Evolutionary conservation across 2,888 invertebrate species (phyloP), one percentile per base, ranked within the genome.

Genomic region (Netelia melanura): DNA sequence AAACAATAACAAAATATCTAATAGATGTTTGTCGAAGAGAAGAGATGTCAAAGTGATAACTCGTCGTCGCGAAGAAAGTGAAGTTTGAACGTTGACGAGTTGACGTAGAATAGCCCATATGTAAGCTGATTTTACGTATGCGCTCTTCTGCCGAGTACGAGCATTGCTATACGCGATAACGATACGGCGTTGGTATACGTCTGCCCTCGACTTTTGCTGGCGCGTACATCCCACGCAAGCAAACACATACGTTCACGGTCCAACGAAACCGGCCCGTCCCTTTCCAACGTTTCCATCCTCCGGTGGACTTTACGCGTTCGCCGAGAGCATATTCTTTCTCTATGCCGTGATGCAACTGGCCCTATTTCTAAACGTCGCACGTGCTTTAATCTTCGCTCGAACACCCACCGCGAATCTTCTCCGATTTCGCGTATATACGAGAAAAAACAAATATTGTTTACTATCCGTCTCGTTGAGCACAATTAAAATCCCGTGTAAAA

Each of bases 151-250:
- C 61, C 56, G 43, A 78, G 70, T n/a, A 61, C 44, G 77, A 80
- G 81, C 84, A 78, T 81, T 68, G 82, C 82, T 74, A 86, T 84
- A 86, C 72, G 71, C 70, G 86, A 87, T 86, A 87, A 87, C 84
- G 87, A 84, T 86, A 86, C 80, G 21, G 65, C 17, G 83, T 52
- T 61, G 25, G 44, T 56, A 70, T 38, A 52, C 70, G 72, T 43
- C 23, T 21, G 78, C 78, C 78, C 30, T 80, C 75, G 56, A 81
- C 77, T 75, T 79, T 65, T 70, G 21, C 79, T 11, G 58, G 38
- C 62, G 62, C 14, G 11, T 3, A 62, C 64, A 44, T 58, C 70
- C n/a, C 64, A 14, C 65, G 21, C n/a, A 44, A 56, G 23, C 58
- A 61, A 5, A 21, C 14, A 14, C 52, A 62, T 61, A 65, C 30